These are phyloP conservation scores for Heloderma charlesbogerti DNA, from an alignment of 2,113 vertebrate genomes.

Conservation along the genomic window DNA sequence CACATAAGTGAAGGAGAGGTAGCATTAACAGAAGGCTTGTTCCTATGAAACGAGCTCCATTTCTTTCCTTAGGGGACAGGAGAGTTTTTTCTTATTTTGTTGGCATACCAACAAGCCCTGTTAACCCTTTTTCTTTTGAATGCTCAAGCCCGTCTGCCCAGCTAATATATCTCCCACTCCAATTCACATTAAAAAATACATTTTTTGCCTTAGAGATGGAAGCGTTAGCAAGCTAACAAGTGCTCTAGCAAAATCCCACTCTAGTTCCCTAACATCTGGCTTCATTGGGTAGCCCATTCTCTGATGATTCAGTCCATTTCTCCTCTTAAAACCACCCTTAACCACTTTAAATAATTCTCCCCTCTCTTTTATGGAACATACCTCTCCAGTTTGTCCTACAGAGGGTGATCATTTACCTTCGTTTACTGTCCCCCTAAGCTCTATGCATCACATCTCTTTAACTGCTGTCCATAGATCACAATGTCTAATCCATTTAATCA, in stretches of 20 bases:
- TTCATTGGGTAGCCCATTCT: not conserved
- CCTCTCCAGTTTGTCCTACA: constrained; percentile 10
- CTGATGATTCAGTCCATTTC: not conserved
- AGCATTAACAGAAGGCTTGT: not conserved
- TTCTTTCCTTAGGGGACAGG: not conserved
- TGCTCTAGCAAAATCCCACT: not conserved
- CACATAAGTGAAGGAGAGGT: not conserved
- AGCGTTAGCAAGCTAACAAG: not conserved
- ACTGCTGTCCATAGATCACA: not conserved
- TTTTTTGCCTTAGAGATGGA: not conserved
- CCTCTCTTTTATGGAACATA: constrained; percentile 5
- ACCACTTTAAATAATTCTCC: constrained; percentile 31
- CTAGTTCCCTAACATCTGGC: too few relatives aligned
- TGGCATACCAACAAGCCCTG: not conserved
- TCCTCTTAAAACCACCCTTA: constrained; percentile 29
- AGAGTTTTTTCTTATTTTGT: not conserved
- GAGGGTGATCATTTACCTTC: constrained; percentile 31
- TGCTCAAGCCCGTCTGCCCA: not conserved
- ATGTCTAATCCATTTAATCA: constrained; percentile 9
- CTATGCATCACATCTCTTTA: constrained; percentile 27
- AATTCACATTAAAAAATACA: not conserved
- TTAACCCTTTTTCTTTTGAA: not conserved
- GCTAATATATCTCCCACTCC: not conserved
- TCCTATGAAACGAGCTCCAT: accelerated
- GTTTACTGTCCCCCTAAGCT: not conserved